Evolutionary conservation across 2,888 invertebrate species (phyloP).

Genomic region (Orgyia antiqua): DNA sequence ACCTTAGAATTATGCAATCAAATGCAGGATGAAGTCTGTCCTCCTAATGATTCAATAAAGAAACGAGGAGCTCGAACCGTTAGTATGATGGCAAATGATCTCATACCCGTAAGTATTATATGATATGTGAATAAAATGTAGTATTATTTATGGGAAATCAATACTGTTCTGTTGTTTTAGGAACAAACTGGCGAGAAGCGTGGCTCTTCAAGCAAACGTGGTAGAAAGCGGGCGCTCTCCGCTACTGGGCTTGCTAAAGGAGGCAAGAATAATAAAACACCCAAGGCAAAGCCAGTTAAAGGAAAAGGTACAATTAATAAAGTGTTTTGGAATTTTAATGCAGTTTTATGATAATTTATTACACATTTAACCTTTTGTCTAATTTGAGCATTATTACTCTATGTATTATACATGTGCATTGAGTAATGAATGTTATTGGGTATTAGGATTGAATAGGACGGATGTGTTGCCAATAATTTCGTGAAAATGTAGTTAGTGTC

Average conservation of each 20-base stretch:
- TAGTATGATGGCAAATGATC: conserved; percentile 35
- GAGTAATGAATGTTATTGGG: no score
- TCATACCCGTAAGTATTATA: conserved; percentile 28
- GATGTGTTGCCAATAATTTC: no score
- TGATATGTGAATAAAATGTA: neutral
- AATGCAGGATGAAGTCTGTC: neutral
- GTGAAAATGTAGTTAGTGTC: no score
- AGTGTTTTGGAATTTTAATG: no score
- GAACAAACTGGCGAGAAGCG: conserved; percentile 29
- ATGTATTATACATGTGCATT: no score
- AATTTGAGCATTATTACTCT: no score
- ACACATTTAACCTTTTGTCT: no score
- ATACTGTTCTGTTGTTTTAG: conserved; percentile 18
- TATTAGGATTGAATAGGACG: no score
- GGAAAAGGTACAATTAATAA: conserved; percentile 52
- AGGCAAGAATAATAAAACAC: conserved; percentile 29
- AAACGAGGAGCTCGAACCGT: conserved; percentile 29
- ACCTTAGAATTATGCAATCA: conserved; percentile 26
- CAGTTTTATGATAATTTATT: no score
- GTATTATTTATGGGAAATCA: no score
- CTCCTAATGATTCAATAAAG: conserved; percentile 12
- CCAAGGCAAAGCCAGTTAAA: conserved; percentile 41
- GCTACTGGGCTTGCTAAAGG: conserved; percentile 45
- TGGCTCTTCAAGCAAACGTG: conserved; percentile 45
- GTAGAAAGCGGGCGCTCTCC: conserved; percentile 57